Base-by-base conservation (phyloP, 2,888 invertebrate genomes). In the Caenorhabditis japonica region DNA sequence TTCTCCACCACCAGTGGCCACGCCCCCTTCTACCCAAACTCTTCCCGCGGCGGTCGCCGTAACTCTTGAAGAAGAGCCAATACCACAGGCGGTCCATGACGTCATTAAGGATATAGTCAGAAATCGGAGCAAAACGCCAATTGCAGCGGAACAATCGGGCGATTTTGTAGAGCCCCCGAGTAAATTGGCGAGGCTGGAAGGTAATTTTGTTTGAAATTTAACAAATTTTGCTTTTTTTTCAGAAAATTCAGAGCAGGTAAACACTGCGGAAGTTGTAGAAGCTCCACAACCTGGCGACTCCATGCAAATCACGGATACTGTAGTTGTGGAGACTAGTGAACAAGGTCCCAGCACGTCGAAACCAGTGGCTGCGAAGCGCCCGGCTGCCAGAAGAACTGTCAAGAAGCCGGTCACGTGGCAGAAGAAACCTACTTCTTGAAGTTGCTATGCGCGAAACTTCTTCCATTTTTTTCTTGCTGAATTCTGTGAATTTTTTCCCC, bases 401-500 rank as follows among this genome's bases (percentile, higher is more conserved):
- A 58, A 58, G 38, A 58, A 58, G 38, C 58, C 58, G n/a, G 15
- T 38, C 2, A 15, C 21, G 17, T 53, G 27, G 36, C 13, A 3
- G 17, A 47, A 39, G 19, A 58, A 58, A 34, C 46, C 46, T 4
- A 56, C 34, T 1, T 46, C 8, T 36, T 34, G 1, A 21, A 2
- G 15, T 41, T 43, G 41, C 15, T 41, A 2, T 43, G 43, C 38
- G 23, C 44, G 23, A 10, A 13, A 19, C 21, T 5, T 19, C 21
- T 8, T 5, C 4, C 30, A 27, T 30, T 15, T 4, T 27, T 30
- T 15, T 8, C 30, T 30, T 47, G 34, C n/a, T 46, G 47, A 36
- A 46, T 58, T 47, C 58, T 46, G 36, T 58, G 55, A 55, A 55
- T 55, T 41, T 41, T 33, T n/a, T n/a, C n/a, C n/a, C n/a, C n/a